Conservation (phyloP, 2,888 invertebrate species). For the Graphium colonna region DNA sequence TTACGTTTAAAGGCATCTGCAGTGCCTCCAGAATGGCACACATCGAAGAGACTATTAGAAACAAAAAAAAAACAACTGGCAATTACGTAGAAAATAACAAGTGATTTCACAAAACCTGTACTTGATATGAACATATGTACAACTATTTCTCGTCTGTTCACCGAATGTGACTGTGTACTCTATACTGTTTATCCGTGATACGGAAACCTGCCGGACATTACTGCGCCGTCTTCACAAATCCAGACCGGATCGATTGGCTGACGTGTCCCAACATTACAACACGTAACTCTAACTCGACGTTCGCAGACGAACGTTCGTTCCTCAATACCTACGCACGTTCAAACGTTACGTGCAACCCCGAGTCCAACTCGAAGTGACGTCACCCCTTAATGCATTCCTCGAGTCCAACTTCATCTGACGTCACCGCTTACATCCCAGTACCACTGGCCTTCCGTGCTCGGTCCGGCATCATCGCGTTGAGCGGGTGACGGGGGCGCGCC, state of each 20-base stretch:
- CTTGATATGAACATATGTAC: slow-evolving; percentile 72
- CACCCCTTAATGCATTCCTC: no score
- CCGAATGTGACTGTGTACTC: slow-evolving; percentile 38
- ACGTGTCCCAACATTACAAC: neutral
- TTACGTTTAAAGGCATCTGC: slow-evolving; percentile 65
- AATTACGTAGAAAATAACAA: slow-evolving; percentile 57
- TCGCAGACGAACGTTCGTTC: neutral
- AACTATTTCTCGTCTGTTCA: slow-evolving; percentile 44
- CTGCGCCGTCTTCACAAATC: neutral
- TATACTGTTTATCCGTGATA: neutral
- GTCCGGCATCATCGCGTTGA: neutral
- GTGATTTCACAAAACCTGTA: slow-evolving; percentile 66
- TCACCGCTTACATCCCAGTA: neutral
- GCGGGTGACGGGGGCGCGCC: slow-evolving; percentile 36
- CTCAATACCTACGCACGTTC: neutral
- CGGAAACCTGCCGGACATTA: neutral
- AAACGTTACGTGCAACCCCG: neutral
- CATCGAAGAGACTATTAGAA: slow-evolving; percentile 61
- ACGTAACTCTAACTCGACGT: no score
- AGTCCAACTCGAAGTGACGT: no score
- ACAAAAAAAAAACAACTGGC: slow-evolving; percentile 43
- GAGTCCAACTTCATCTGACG: neutral
- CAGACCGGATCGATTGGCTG: neutral
- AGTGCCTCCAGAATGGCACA: slow-evolving; percentile 73
- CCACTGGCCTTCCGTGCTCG: neutral